phyloP scores from a whole-genome alignment of 2,797 vertebrate species.

The Oophaga sylvatica region DNA sequence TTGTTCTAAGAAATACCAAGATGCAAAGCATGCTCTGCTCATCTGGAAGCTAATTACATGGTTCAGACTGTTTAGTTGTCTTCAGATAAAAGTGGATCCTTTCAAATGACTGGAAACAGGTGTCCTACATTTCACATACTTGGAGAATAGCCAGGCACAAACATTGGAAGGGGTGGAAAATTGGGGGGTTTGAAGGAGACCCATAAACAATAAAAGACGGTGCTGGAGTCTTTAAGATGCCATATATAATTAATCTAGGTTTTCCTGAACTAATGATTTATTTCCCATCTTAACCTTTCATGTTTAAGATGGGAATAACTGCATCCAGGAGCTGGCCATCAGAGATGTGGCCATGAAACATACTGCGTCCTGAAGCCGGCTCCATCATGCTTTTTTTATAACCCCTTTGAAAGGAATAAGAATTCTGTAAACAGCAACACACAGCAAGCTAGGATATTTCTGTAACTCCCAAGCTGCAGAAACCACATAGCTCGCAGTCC shows the following conservation, averaged over 20 bases:
- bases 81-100: slow-evolving; percentile 43
- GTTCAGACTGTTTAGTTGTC: slow-evolving; percentile 42
- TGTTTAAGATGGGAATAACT: too few species aligned
- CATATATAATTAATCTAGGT: neutral
- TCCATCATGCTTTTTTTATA: too few species aligned
- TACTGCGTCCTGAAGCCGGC: too few species aligned
- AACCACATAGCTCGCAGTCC: too few species aligned
- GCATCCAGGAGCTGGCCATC: too few species aligned
- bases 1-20: slow-evolving; percentile 24
- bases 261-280: too few species aligned
- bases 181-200: neutral
- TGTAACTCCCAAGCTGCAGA: too few species aligned
- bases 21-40: slow-evolving; percentile 24
- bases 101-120: slow-evolving; percentile 19
- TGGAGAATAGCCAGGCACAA: neutral
- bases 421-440: too few species aligned
- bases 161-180: neutral
- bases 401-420: too few species aligned
- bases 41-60: slow-evolving; percentile 46
- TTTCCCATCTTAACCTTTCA: too few species aligned
- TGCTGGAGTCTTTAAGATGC: neutral
- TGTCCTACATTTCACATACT: slow-evolving; percentile 38
- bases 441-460: too few species aligned
- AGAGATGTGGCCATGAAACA: too few species aligned
- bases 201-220: neutral